These are phyloP conservation scores for Apoda limacodes DNA, from an alignment of 2,888 invertebrate species.

Conservation along the genomic window DNA sequence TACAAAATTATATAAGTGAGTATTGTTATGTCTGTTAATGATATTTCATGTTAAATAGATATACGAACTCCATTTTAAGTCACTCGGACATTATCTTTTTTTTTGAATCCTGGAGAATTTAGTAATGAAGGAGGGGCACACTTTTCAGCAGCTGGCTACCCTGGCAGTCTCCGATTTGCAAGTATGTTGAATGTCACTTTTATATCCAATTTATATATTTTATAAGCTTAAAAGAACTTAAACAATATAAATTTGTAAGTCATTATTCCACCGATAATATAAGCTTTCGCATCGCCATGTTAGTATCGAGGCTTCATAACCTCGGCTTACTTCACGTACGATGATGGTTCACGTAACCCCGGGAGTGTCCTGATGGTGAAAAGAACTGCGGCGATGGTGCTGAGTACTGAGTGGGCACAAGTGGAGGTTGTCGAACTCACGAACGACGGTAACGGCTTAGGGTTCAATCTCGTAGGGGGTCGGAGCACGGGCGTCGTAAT, in stretches of 20 bases:
- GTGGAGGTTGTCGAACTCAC: conserved; percentile 98
- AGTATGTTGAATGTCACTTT: conserved; percentile 71
- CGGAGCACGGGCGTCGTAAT: conserved; percentile 98
- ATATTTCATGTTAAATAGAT: too few species aligned
- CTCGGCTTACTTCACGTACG: conserved; percentile 37
- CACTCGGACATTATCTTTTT: too few species aligned
- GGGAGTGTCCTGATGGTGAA: conserved; percentile 59
- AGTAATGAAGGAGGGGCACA: too few species aligned
- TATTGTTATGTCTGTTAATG: too few species aligned
- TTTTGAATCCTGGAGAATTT: too few species aligned
- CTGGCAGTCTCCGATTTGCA: conserved; percentile 62
- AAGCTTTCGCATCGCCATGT: conserved; percentile 33
- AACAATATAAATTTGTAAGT: too few species aligned
- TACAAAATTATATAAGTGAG: too few species aligned
- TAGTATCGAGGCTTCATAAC: conserved; percentile 38
- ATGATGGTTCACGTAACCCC: conserved; percentile 57
- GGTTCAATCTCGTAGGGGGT: conserved; percentile 98
- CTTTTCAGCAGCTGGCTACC: too few species aligned
- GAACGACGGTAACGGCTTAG: conserved; percentile 97
- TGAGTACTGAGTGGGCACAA: conserved; percentile 99
- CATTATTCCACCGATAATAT: too few species aligned
- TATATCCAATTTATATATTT: conserved; percentile 42
- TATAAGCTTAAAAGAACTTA: too few species aligned
- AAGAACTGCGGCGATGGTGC: conserved; percentile 76
- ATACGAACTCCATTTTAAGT: too few species aligned